phyloP scores from a whole-genome alignment of 2,888 invertebrate species.

The Zeuzera pyrina region DNA sequence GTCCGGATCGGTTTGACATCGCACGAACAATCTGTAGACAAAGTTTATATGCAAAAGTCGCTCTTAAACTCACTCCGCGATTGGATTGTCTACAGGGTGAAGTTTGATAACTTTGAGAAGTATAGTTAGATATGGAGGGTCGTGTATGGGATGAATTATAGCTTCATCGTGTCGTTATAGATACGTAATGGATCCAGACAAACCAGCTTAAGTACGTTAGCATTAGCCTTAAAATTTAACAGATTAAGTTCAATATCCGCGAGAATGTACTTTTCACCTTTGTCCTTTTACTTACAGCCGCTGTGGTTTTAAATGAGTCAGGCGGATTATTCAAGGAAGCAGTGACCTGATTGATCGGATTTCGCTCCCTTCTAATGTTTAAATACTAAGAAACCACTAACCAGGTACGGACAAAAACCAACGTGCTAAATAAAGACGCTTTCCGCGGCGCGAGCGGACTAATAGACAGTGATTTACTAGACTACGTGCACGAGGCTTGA shows the following conservation, averaged over 20 bases:
- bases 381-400: constrained; percentile 7
- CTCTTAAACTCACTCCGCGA: constrained; percentile 43
- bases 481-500: constrained; percentile 31
- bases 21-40: constrained; percentile 51
- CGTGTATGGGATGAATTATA: constrained; percentile 31
- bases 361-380: too few species aligned
- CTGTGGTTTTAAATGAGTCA: too few species aligned
- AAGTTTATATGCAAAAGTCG: constrained; percentile 65
- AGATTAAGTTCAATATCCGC: neutral
- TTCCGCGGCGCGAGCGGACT: constrained; percentile 15
- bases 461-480: constrained; percentile 38
- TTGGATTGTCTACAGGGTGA: constrained; percentile 52
- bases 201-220: constrained; percentile 17
- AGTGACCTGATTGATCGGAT: too few species aligned
- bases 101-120: constrained; percentile 60
- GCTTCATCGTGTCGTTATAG: constrained; percentile 30
- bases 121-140: constrained; percentile 50
- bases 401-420: constrained; percentile 11
- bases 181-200: constrained; percentile 39
- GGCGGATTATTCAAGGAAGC: too few species aligned
- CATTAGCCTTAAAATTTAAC: constrained; percentile 12
- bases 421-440: constrained; percentile 25
- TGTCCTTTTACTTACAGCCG: too few species aligned
- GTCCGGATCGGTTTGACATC: constrained; percentile 56
- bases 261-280: too few species aligned